These are phyloP conservation scores for Pangasius djambal DNA, from an alignment of 2,797 vertebrate genomes.

Conservation along the genomic window DNA sequence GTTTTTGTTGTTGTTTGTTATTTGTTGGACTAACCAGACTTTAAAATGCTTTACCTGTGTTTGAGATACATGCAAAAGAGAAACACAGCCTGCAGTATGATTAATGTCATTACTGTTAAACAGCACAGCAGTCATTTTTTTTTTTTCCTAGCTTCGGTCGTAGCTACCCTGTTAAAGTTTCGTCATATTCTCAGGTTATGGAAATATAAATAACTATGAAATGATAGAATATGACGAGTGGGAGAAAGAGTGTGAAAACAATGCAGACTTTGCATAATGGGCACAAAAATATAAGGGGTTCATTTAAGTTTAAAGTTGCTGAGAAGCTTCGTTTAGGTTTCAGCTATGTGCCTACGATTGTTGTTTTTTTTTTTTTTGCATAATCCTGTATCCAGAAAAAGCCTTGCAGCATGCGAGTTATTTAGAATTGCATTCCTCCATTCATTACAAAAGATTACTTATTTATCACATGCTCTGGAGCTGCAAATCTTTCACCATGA, in stretches of 20 bases:
- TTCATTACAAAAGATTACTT: conserved; percentile 10
- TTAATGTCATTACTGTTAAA: not conserved
- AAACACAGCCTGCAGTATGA: too few relatives aligned
- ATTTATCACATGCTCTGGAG: conserved; percentile 4
- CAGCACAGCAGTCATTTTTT: not conserved
- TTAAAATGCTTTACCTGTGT: too few relatives aligned
- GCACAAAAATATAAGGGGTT: not conserved
- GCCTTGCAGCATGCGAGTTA: not conserved
- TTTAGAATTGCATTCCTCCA: not conserved
- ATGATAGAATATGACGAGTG: not conserved
- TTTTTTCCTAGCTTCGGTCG: not conserved
- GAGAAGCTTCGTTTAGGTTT: not conserved
- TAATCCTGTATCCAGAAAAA: not conserved
- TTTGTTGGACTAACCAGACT: too few relatives aligned
- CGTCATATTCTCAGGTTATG: not conserved
- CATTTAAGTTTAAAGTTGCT: not conserved
- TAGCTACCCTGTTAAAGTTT: not conserved
- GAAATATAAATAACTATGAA: not conserved
- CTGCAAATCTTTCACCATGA: conserved; percentile 13
- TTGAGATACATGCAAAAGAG: not conserved
- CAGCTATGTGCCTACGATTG: not conserved
- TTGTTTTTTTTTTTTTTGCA: too few relatives aligned
- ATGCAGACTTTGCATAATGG: not conserved
- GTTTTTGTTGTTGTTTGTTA: too few relatives aligned
- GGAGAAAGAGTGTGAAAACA: not conserved